Percentiles rank a stretch among this genome's conserved stretches.
Evolutionary conservation across 2,888 invertebrate species (phyloP).

Genomic region (Caenorhabditis afra): DNA sequence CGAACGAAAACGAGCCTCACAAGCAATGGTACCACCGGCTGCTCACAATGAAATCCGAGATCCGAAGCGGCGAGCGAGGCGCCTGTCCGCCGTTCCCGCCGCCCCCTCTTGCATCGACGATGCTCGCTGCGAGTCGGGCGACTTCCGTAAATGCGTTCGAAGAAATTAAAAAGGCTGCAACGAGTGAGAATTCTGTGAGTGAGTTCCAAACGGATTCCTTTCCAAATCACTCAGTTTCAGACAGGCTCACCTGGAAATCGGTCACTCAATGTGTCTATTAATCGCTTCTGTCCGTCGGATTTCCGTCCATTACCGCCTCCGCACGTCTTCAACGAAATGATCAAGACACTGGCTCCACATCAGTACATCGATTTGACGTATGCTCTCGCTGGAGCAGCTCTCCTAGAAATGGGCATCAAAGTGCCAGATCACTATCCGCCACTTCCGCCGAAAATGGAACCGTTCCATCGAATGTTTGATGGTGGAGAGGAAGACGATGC

Average conservation of each 20-base stretch:
- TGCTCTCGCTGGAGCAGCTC: conserved; percentile 45
- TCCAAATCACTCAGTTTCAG: background rate
- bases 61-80: conserved; percentile 7
- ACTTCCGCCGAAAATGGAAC: conserved; percentile 54
- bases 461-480: conserved; percentile 11
- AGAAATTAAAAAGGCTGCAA: conserved; percentile 17
- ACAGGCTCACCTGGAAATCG: background rate
- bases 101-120: conserved; percentile 39
- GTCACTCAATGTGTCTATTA: background rate
- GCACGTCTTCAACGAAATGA: conserved; percentile 46
- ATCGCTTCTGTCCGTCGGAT: conserved; percentile 46
- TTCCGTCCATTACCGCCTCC: conserved; percentile 53
- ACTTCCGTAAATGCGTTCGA: conserved; percentile 39
- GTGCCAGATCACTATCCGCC: conserved; percentile 40
- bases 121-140: conserved; percentile 53
- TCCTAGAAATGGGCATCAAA: conserved; percentile 32
- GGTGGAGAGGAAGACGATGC: conserved; percentile 8
- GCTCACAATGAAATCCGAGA: conserved; percentile 10
- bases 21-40: conserved; percentile 47
- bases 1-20: conserved; percentile 30
- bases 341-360: conserved; percentile 47
- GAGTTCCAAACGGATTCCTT: background rate
- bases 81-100: conserved; percentile 54
- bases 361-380: conserved; percentile 56
- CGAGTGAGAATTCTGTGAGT: background rate